These are phyloP conservation scores for Digitonthophagus gazella DNA, from an alignment of 2,888 invertebrate species.

Conservation along the genomic window DNA sequence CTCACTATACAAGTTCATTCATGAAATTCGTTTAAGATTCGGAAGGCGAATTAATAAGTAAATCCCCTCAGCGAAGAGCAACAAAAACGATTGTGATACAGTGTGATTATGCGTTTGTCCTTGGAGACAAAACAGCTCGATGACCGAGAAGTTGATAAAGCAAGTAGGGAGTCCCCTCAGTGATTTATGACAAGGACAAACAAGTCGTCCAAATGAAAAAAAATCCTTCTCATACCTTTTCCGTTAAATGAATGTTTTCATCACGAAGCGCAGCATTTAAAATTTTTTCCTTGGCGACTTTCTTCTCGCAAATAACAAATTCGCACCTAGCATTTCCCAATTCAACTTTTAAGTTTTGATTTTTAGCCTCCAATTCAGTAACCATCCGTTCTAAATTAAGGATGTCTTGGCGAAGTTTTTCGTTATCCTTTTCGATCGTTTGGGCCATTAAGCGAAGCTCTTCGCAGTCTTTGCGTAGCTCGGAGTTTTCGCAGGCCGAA, in stretches of 20 bases:
- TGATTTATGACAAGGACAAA: background rate
- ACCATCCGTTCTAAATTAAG: constrained; percentile 16
- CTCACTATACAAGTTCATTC: too few relatives aligned
- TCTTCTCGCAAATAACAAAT: constrained; percentile 30
- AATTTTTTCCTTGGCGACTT: constrained; percentile 31
- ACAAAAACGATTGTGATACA: too few relatives aligned
- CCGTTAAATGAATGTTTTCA: constrained; percentile 51
- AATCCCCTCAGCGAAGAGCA: too few relatives aligned
- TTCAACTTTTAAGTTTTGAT: constrained; percentile 27
- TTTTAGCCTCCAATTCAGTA: constrained; percentile 18
- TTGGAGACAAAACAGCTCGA: too few relatives aligned
- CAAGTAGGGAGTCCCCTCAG: background rate
- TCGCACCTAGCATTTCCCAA: constrained; percentile 33
- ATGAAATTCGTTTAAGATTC: too few relatives aligned
- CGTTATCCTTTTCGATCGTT: constrained; percentile 40
- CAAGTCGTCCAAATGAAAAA: background rate
- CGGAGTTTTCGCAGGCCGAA: constrained; percentile 23
- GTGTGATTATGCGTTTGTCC: too few relatives aligned
- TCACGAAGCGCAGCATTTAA: constrained; percentile 49
- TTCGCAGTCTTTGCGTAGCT: constrained; percentile 16
- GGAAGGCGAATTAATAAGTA: too few relatives aligned
- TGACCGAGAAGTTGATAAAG: too few relatives aligned
- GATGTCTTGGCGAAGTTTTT: constrained; percentile 13
- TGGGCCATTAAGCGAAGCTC: constrained; percentile 10
- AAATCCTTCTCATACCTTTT: constrained; percentile 18